Conservation (phyloP, 2,113 vertebrate species). For the Phylloscopus trochiloides region DNA sequence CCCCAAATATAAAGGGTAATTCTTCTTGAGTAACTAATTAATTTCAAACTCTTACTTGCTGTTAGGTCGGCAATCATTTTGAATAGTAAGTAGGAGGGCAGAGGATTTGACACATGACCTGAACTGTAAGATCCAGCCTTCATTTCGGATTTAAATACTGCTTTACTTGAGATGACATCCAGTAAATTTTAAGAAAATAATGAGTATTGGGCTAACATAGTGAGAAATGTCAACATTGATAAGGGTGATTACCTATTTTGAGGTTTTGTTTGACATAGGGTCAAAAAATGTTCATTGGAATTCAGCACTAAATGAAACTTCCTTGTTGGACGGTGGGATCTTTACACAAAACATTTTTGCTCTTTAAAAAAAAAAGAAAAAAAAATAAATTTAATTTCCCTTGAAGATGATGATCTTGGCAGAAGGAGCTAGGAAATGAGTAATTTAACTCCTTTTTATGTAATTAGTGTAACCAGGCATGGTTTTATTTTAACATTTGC, state of each 20-base stretch:
- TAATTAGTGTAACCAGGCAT: slow-evolving; percentile 66
- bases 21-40: background rate
- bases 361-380: background rate
- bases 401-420: slow-evolving; percentile 60
- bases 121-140: background rate
- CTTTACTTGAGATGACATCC: background rate
- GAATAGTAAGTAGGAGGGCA: background rate
- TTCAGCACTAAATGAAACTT: slow-evolving; percentile 45
- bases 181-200: background rate
- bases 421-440: slow-evolving; percentile 67
- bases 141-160: background rate
- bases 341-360: slow-evolving; percentile 35
- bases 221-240: background rate
- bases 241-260: background rate
- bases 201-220: background rate
- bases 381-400: slow-evolving; percentile 69
- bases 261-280: background rate
- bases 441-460: slow-evolving; percentile 65
- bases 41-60: background rate
- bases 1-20: background rate
- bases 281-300: background rate
- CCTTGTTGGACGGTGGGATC: background rate
- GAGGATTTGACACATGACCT: background rate
- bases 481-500: slow-evolving; percentile 70
- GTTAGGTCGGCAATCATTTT: accelerated